phyloP scores from a whole-genome alignment of 2,888 invertebrate genomes.

The Osedax frankpressi region DNA sequence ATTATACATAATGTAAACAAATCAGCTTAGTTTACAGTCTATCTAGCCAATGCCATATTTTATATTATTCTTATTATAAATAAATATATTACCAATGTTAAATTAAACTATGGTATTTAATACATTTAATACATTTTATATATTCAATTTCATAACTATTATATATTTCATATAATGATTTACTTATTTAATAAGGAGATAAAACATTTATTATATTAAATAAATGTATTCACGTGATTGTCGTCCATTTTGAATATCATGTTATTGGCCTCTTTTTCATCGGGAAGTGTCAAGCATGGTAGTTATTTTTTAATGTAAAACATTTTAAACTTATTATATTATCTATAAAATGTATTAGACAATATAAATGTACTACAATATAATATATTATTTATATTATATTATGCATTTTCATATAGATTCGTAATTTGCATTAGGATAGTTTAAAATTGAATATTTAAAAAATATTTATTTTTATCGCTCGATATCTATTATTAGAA shows the following conservation, averaged over 20 bases:
- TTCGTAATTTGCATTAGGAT: neutral
- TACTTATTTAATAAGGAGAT: no score
- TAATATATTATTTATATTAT: neutral
- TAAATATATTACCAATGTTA: no score
- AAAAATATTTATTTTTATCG: neutral
- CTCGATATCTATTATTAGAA: neutral
- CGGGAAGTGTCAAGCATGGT: constrained; percentile 6
- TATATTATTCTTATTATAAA: no score
- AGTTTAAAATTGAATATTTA: neutral
- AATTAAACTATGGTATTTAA: no score
- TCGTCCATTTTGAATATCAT: constrained; percentile 4
- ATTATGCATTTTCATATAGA: neutral
- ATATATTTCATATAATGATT: no score
- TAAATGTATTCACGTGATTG: neutral
- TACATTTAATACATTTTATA: no score
- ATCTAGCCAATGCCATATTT: no score
- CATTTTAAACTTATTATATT: neutral
- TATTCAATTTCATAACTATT: no score
- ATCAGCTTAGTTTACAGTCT: no score
- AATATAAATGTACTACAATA: neutral
- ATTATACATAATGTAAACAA: no score
- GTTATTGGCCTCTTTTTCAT: constrained; percentile 9
- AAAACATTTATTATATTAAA: no score
- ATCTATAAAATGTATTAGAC: neutral
- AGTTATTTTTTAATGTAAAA: neutral